Percentiles rank a stretch among this genome's conserved stretches.
Conservation (phyloP, 1,140 invertebrate genomes). For the Microplitis mediator region DNA sequence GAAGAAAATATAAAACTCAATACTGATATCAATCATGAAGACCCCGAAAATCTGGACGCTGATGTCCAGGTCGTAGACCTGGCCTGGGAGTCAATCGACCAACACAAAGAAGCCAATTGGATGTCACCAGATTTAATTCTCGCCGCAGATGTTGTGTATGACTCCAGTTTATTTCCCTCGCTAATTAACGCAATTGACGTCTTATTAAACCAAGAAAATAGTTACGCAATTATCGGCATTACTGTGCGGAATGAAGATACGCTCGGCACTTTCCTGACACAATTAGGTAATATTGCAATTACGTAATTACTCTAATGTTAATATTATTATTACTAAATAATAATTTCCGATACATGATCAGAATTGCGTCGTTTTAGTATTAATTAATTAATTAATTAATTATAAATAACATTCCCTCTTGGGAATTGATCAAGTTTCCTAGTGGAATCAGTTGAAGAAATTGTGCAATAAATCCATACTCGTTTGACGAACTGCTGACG, state of each 20-base stretch:
- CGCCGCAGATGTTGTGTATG: constrained; percentile 65
- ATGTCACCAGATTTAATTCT: constrained; percentile 58
- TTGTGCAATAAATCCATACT: too few species aligned
- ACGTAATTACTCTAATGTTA: too few species aligned
- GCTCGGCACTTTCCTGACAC: constrained; percentile 53
- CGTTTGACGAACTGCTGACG: too few species aligned
- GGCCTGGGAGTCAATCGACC: constrained; percentile 60
- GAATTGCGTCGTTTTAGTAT: too few species aligned
- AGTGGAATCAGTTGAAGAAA: too few species aligned
- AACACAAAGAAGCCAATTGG: constrained; percentile 34
- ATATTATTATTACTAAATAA: too few species aligned
- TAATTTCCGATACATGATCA: too few species aligned
- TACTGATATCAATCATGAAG: constrained; percentile 18
- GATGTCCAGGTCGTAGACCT: constrained; percentile 54
- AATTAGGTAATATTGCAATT: constrained; percentile 49
- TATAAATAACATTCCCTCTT: too few species aligned
- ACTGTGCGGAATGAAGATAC: constrained; percentile 63
- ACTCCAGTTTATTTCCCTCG: constrained; percentile 53
- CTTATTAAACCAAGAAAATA: constrained; percentile 43
- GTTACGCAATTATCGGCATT: constrained; percentile 58
- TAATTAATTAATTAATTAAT: too few species aligned
- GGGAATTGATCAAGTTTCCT: too few species aligned
- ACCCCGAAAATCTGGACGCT: background rate
- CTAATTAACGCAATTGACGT: constrained; percentile 54
- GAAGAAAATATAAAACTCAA: constrained; percentile 60